Evolutionary conservation across 2,113 vertebrate species (phyloP).

Genomic region (Callionymus lyra): DNA sequence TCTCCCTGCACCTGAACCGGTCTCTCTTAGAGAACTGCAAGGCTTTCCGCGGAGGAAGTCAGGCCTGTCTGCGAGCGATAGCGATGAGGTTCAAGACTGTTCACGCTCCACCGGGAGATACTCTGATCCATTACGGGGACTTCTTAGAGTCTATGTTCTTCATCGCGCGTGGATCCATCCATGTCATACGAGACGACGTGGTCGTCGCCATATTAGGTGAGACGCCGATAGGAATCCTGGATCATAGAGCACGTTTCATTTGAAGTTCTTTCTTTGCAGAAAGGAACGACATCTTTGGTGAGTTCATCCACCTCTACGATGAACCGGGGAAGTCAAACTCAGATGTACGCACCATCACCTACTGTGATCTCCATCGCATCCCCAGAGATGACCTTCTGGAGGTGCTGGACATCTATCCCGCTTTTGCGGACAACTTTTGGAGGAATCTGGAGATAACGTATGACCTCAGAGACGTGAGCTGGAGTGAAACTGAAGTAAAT

Average conservation of each 20-base stretch:
- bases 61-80: slow-evolving; percentile 83
- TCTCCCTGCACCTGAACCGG: slow-evolving; percentile 92
- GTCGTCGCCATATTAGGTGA: slow-evolving; percentile 87
- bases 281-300: slow-evolving; percentile 91
- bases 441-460: slow-evolving; percentile 90
- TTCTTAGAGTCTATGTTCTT: slow-evolving; percentile 88
- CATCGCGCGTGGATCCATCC: slow-evolving; percentile 88
- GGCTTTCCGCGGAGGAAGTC: slow-evolving; percentile 83
- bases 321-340: slow-evolving; percentile 85
- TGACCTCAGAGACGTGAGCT: slow-evolving; percentile 86
- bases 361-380: slow-evolving; percentile 92
- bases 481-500: background rate
- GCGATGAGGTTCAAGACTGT: slow-evolving; percentile 86
- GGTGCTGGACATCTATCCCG: slow-evolving; percentile 88
- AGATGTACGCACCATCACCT: slow-evolving; percentile 82
- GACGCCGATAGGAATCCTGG: background rate
- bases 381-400: slow-evolving; percentile 86
- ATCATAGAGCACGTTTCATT: background rate
- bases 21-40: slow-evolving; percentile 87
- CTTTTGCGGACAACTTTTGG: slow-evolving; percentile 91
- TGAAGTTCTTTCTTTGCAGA: slow-evolving; percentile 58
- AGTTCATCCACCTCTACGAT: slow-evolving; percentile 79
- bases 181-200: slow-evolving; percentile 81
- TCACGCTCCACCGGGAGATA: slow-evolving; percentile 88
- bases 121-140: slow-evolving; percentile 84